These are phyloP conservation scores for Arvicanthis niloticus DNA, from an alignment of 2,113 vertebrate species.

Conservation along the genomic window DNA sequence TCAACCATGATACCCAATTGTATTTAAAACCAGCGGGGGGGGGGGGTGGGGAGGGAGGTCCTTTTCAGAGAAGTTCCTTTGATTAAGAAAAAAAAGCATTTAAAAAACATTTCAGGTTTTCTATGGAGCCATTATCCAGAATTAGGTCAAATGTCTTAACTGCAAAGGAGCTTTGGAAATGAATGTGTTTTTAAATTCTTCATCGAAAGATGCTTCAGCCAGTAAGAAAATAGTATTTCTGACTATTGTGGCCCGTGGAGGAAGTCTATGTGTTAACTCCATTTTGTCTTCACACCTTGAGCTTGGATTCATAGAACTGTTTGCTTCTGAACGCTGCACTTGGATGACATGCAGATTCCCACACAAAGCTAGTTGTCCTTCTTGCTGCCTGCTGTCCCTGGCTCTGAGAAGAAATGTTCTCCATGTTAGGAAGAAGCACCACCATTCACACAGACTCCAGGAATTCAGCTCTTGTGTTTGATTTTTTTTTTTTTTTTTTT, in stretches of 20 bases:
- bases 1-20: background rate
- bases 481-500: too few relatives aligned
- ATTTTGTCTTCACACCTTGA: background rate
- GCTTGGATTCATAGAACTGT: background rate
- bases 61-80: background rate
- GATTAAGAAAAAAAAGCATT: background rate
- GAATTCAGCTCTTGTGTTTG: background rate
- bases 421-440: background rate
- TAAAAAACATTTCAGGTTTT: background rate
- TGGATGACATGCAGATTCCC: background rate
- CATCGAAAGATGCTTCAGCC: background rate
- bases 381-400: background rate
- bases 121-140: background rate
- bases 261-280: background rate
- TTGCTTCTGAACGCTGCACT: background rate
- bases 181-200: background rate
- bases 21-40: background rate
- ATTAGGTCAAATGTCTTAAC: background rate
- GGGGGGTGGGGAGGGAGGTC: background rate
- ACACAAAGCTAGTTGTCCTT: background rate
- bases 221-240: background rate
- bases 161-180: background rate
- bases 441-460: background rate
- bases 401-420: too few relatives aligned
- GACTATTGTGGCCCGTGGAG: background rate